These are phyloP conservation scores for Lepilemur ruficaudatus DNA, from an alignment of 2,797 vertebrate species.

Conservation along the genomic window DNA sequence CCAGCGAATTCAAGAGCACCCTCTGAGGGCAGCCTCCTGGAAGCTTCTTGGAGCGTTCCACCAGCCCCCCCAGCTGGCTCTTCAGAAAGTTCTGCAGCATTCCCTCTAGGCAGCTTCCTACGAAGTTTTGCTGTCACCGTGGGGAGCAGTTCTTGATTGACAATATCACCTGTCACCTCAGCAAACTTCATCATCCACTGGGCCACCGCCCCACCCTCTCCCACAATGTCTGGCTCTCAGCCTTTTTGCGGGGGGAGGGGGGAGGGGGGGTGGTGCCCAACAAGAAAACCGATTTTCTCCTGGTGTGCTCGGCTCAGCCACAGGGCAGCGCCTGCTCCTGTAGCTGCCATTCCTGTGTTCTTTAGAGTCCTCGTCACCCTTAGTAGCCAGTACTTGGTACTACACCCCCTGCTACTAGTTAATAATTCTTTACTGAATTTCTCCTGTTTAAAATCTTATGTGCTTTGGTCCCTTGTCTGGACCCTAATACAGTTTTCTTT, in stretches of 20 bases:
- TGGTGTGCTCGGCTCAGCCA: rapidly evolving
- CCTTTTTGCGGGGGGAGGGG: background rate
- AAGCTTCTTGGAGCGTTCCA: background rate
- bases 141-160: background rate
- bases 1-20: background rate
- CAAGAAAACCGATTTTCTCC: background rate
- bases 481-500: background rate
- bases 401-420: background rate
- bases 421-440: background rate
- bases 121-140: background rate
- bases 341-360: too few species aligned
- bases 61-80: background rate
- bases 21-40: background rate
- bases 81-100: background rate
- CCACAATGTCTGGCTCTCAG: background rate
- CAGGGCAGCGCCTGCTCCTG: rapidly evolving
- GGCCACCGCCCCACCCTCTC: background rate
- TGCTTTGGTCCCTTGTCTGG: background rate
- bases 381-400: background rate
- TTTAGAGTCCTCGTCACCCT: background rate
- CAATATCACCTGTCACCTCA: background rate
- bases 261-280: background rate
- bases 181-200: background rate
- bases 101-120: background rate
- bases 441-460: background rate